phyloP scores from a whole-genome alignment of 1,140 invertebrate species.

The Pseudomyrmex pallidus region DNA sequence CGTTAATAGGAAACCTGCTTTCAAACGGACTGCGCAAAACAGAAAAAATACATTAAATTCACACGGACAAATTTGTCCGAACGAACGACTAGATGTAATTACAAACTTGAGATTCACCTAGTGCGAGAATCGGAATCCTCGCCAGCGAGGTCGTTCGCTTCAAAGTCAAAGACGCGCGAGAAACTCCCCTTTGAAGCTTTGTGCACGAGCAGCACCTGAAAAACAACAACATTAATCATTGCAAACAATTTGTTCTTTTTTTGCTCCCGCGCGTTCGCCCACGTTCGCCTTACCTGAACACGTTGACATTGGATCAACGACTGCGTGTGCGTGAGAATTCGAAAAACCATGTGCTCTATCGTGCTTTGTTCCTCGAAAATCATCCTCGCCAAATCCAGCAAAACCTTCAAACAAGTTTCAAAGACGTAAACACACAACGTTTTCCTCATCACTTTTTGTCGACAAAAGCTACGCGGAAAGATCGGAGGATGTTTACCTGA shows the following conservation, averaged over 20 bases:
- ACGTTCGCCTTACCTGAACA: constrained; percentile 89
- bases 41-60: constrained; percentile 48
- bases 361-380: constrained; percentile 99
- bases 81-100: constrained; percentile 68
- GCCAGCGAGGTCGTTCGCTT: constrained; percentile 91
- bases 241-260: background rate
- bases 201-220: constrained; percentile 93
- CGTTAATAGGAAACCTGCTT: constrained; percentile 97
- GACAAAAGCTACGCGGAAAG: background rate
- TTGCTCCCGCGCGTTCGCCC: background rate
- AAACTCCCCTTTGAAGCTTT: constrained; percentile 95
- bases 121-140: constrained; percentile 92
- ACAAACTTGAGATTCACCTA: constrained; percentile 85
- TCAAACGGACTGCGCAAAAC: constrained; percentile 90
- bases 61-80: constrained; percentile 46
- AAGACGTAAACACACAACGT: background rate
- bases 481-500: constrained; percentile 87
- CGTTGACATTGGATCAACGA: constrained; percentile 97
- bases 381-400: constrained; percentile 96
- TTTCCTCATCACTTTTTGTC: background rate
- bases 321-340: constrained; percentile 97
- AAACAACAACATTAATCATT: background rate
- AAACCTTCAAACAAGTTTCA: constrained; percentile 86
- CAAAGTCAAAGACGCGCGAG: constrained; percentile 96
- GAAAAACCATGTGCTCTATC: constrained; percentile 96